Conservation (phyloP, 2,113 vertebrate genomes). For the Podiceps cristatus region DNA sequence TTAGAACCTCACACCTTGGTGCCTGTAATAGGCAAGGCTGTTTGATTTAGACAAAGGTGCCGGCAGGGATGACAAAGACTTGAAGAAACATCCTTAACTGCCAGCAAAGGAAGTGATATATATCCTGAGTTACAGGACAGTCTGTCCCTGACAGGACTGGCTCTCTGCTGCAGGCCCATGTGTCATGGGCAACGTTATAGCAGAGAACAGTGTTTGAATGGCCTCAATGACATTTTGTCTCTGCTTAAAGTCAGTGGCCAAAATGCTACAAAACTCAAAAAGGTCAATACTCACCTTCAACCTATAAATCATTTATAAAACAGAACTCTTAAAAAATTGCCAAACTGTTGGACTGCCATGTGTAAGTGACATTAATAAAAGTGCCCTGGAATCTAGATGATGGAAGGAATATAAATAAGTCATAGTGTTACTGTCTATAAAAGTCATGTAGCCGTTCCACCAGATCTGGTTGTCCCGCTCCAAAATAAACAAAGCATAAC, state of each 20-base stretch:
- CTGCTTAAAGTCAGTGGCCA: not conserved
- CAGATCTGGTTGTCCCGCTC: not conserved
- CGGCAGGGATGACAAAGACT: not conserved
- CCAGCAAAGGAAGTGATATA: not conserved
- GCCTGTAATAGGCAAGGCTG: not conserved
- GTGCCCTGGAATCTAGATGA: not conserved
- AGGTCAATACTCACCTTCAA: not conserved
- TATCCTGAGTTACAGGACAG: fast-evolving
- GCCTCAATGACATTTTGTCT: not conserved
- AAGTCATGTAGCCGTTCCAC: not conserved
- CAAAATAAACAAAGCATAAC: not conserved
- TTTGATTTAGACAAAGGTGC: not conserved
- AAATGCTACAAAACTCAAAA: not conserved
- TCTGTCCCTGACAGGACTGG: not conserved
- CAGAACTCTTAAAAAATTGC: not conserved
- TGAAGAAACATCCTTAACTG: not conserved
- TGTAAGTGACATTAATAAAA: not conserved
- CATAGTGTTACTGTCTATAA: not conserved
- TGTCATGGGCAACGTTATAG: not conserved
- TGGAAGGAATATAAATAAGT: not conserved
- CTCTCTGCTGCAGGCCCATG: not conserved
- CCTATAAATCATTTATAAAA: not conserved
- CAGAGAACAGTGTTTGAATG: not conserved
- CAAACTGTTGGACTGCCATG: not conserved
- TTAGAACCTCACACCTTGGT: not conserved